phyloP scores from a whole-genome alignment of 2,797 vertebrate species.

The Syngnathus acus region DNA sequence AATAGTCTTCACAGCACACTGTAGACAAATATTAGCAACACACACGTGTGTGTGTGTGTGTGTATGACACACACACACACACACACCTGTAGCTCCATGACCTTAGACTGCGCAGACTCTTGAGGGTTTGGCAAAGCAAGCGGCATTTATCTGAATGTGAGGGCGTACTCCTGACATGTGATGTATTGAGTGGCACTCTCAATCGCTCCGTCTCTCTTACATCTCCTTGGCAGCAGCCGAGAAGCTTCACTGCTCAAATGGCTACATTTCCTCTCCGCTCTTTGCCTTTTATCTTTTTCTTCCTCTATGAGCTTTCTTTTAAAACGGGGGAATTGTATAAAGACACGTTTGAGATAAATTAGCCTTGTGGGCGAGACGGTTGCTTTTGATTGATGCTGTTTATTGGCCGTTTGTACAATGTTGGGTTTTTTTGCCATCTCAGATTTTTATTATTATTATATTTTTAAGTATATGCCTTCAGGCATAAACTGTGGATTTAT shows the following conservation, averaged over 20 bases:
- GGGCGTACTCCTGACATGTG: constrained; percentile 58
- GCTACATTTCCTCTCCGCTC: constrained; percentile 69
- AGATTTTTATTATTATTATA: neutral
- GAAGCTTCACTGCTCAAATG: constrained; percentile 70
- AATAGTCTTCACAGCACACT: too few relatives aligned
- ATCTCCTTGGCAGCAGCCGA: constrained; percentile 76
- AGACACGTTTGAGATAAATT: constrained; percentile 74
- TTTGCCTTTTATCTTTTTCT: constrained; percentile 58
- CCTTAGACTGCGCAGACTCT: constrained; percentile 41
- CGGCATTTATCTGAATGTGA: constrained; percentile 55
- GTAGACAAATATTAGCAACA: too few relatives aligned
- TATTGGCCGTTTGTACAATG: constrained; percentile 53
- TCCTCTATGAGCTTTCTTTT: constrained; percentile 55
- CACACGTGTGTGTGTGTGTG: too few relatives aligned
- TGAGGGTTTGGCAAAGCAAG: constrained; percentile 49
- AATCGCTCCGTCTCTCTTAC: constrained; percentile 70
- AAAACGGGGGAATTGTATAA: constrained; percentile 64
- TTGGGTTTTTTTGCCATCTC: neutral
- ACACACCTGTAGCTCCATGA: constrained; percentile 16
- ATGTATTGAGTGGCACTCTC: constrained; percentile 62
- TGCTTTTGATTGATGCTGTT: constrained; percentile 66
- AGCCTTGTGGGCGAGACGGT: constrained; percentile 48
- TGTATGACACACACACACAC: too few relatives aligned
- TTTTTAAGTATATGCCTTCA: neutral
- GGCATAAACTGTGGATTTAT: neutral